Evolutionary conservation across 1,140 invertebrate species (phyloP).

Genomic region (Mamestra configurata): DNA sequence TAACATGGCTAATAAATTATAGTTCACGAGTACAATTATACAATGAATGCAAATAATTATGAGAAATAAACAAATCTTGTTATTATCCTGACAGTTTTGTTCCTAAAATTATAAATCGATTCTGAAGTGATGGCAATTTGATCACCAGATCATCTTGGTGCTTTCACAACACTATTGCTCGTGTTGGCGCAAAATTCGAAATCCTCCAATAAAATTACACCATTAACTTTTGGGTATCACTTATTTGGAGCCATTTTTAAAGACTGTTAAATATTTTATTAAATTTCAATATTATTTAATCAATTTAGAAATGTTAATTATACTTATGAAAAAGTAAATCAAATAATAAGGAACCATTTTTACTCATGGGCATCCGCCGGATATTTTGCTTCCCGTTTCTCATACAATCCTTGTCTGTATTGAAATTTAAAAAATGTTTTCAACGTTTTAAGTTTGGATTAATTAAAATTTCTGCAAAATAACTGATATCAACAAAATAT

Average conservation of each 20-base stretch:
- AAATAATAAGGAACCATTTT: not conserved
- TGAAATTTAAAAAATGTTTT: not conserved
- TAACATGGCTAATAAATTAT: too few species aligned
- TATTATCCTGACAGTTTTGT: too few species aligned
- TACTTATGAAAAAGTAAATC: too few species aligned
- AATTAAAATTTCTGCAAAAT: not conserved
- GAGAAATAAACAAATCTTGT: too few species aligned
- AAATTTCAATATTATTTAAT: too few species aligned
- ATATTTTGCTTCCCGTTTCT: not conserved
- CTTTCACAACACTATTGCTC: not conserved
- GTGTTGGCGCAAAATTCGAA: slow-evolving; percentile 15
- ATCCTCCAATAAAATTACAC: not conserved
- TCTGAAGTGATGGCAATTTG: not conserved
- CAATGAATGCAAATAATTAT: too few species aligned
- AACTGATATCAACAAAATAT: not conserved
- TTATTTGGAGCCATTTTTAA: too few species aligned
- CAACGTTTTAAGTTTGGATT: not conserved
- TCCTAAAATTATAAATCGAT: not conserved
- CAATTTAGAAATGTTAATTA: not conserved
- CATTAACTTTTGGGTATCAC: not conserved
- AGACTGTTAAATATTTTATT: not conserved
- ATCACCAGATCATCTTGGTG: not conserved
- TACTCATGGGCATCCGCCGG: slow-evolving; percentile 23
- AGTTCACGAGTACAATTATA: too few species aligned
- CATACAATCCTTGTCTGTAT: too few species aligned